phyloP scores from a whole-genome alignment of 2,113 vertebrate genomes.

The Paramormyrops kingsleyae region DNA sequence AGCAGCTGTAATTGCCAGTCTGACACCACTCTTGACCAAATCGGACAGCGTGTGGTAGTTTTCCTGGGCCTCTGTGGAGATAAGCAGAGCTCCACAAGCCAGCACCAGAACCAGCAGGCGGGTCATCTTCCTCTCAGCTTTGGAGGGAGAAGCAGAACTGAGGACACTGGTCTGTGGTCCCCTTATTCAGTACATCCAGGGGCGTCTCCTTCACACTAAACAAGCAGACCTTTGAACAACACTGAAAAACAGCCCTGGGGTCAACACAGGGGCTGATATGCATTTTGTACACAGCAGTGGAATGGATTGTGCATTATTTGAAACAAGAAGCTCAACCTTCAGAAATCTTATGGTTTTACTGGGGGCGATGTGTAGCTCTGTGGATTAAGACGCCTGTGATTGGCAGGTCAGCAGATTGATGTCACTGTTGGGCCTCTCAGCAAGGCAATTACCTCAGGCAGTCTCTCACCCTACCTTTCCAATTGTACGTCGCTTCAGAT shows the following conservation, averaged over 20 bases:
- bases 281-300: not conserved
- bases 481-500: not conserved
- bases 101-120: not conserved
- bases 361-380: not conserved
- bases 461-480: not conserved
- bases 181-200: not conserved
- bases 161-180: slow-evolving; percentile 6
- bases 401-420: not conserved
- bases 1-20: not conserved
- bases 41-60: not conserved
- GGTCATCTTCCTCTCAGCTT: not conserved
- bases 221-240: not conserved
- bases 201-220: not conserved
- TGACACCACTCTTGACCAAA: not conserved
- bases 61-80: not conserved
- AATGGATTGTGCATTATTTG: not conserved
- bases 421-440: not conserved
- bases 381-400: not conserved
- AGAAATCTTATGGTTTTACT: not conserved
- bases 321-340: not conserved
- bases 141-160: not conserved
- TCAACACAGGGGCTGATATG: not conserved
- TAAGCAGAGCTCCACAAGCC: not conserved
- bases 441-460: not conserved
- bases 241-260: not conserved